These are phyloP conservation scores for Atherinosoma microstoma DNA, from an alignment of 2,797 vertebrate species.

Conservation along the genomic window DNA sequence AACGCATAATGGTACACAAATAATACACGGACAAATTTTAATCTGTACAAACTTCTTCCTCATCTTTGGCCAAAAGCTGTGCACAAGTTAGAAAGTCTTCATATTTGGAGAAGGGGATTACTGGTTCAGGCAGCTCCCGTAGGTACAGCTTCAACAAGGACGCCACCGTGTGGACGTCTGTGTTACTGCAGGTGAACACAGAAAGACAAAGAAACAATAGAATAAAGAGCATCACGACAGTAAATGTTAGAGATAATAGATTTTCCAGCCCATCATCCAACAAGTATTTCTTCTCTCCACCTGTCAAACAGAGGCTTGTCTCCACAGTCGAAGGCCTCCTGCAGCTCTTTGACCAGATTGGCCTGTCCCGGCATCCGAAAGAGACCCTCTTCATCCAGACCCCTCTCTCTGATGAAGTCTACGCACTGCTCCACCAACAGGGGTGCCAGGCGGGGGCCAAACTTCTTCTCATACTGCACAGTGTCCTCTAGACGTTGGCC, in stretches of 20 bases:
- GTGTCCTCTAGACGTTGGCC: conserved; percentile 95
- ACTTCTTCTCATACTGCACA: conserved; percentile 89
- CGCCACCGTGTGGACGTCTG: conserved; percentile 96
- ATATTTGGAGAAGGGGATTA: conserved; percentile 95
- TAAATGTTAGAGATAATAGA: neutral
- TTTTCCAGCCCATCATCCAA: neutral
- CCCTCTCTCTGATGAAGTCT: conserved; percentile 93
- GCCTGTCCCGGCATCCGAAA: conserved; percentile 96
- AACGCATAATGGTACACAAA: neutral
- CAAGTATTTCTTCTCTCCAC: conserved; percentile 63
- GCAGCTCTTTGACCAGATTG: conserved; percentile 94
- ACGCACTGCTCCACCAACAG: conserved; percentile 96
- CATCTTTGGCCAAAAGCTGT: conserved; percentile 94
- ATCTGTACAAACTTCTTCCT: conserved; percentile 88
- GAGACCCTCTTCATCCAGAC: conserved; percentile 93
- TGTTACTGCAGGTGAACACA: conserved; percentile 84
- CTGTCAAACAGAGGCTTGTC: conserved; percentile 96
- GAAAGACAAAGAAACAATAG: neutral
- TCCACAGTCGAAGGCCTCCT: conserved; percentile 96
- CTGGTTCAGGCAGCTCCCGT: conserved; percentile 94
- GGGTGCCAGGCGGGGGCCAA: conserved; percentile 88
- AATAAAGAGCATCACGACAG: neutral
- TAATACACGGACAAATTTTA: neutral
- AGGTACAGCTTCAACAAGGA: conserved; percentile 96
- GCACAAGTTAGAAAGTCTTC: conserved; percentile 95